Conservation (phyloP, 2,797 vertebrate genomes). For the Erithacus rubecula region DNA sequence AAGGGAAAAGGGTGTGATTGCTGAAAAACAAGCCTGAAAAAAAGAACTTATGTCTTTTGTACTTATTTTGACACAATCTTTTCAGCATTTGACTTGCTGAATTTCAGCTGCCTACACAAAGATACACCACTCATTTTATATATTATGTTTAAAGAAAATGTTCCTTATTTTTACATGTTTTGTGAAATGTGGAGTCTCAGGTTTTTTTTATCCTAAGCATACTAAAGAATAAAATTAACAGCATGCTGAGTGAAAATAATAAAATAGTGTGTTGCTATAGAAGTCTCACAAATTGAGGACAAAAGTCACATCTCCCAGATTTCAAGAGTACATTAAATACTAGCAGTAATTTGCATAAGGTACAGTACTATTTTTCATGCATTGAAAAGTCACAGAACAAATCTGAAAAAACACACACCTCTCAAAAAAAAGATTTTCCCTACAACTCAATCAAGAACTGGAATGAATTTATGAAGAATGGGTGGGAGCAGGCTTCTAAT, state of each 20-base stretch:
- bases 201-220: not conserved
- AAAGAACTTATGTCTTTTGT: not conserved
- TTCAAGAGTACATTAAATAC: not conserved
- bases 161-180: not conserved
- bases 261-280: not conserved
- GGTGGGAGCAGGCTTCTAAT: not conserved
- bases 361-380: not conserved
- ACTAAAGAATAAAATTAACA: not conserved
- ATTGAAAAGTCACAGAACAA: not conserved
- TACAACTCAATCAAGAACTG: not conserved
- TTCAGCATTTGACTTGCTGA: not conserved
- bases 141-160: not conserved
- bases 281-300: not conserved
- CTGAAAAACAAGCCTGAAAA: slow-evolving; percentile 4
- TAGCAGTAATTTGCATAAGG: not conserved
- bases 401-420: not conserved
- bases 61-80: not conserved
- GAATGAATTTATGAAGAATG: not conserved
- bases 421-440: not conserved
- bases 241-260: not conserved
- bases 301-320: not conserved
- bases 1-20: not conserved
- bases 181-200: not conserved
- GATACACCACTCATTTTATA: not conserved
- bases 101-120: not conserved